Evolutionary conservation across 2,797 vertebrate species (phyloP), one percentile per base, ranked within the genome.

Genomic region (Naso thynnoides): DNA sequence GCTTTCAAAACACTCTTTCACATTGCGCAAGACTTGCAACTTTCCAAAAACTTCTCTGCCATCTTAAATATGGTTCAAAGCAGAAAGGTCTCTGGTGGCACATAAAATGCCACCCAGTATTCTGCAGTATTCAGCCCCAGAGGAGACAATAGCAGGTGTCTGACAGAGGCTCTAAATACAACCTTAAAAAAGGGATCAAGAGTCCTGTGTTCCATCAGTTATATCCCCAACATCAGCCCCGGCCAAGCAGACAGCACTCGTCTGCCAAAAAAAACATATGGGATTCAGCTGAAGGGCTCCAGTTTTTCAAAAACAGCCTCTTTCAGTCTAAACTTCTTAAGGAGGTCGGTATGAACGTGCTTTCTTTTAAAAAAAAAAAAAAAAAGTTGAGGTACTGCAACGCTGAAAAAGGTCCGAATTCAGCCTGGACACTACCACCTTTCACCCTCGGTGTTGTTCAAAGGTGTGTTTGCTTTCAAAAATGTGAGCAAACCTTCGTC

Each of bases 251-350:
- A 98, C 96, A 94, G 88, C 77, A 72, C 76, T 27, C n/a, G n/a
- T 45, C 85, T 91, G 97, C 98, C 98, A 99, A 98, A 83, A 92
- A 95, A 96, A 98, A 98, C 96, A 99, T 88, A 88, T 90, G 95
- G 95, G 95, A 93, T 93, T 95, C 86, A 95, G 95, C 94, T 90
- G 91, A 89, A 93, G 91, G 93, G 95, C 92, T 93, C 88, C 92
- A 92, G 93, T 89, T 96, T 85, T 94, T 95, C 93, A 93, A 96
- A 91, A 95, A 96, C 96, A 94, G 93, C 39, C 95, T 93, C 95
- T 96, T 90, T 92, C 95, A 96, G 96, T 96, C 94, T 95, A 89
- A 95, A 95, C 95, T 95, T 96, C 95, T 98, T 95, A 95, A 96
- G 95, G 91, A 96, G 94, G 93, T 90, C 39, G 63, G 93, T 91